Conservation (phyloP, 92 coral and sea anemone species). For the Epizoanthus rinbou region DNA sequence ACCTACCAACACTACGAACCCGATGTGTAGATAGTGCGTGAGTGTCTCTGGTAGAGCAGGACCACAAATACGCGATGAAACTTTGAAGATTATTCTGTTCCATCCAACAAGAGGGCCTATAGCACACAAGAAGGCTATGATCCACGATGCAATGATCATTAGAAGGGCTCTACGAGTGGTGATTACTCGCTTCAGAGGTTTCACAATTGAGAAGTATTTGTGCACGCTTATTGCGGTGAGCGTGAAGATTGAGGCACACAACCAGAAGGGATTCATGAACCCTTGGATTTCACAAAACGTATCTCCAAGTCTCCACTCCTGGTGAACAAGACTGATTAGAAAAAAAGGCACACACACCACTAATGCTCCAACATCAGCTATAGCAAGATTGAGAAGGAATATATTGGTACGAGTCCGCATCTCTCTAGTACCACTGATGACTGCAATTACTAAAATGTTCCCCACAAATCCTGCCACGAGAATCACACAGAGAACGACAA, state of each 20-base stretch:
- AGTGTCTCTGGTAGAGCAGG: slow-evolving; percentile 46
- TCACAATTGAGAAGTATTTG: slow-evolving; percentile 78
- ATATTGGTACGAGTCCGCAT: slow-evolving; percentile 88
- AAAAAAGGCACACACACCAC: slow-evolving; percentile 64
- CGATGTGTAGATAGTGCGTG: slow-evolving; percentile 44
- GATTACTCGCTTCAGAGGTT: slow-evolving; percentile 76
- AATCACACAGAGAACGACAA: slow-evolving; percentile 50
- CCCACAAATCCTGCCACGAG: slow-evolving; percentile 64
- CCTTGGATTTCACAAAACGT: slow-evolving; percentile 75
- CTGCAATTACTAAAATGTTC: slow-evolving; percentile 62
- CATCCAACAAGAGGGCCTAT: slow-evolving; percentile 76
- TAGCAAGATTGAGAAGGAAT: slow-evolving; percentile 69
- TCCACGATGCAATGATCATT: slow-evolving; percentile 60
- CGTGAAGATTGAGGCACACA: slow-evolving; percentile 70
- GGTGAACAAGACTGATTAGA: slow-evolving; percentile 55
- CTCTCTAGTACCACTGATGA: slow-evolving; percentile 61
- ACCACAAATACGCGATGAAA: slow-evolving; percentile 54
- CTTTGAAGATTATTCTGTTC: slow-evolving; percentile 55
- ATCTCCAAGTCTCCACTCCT: slow-evolving; percentile 63
- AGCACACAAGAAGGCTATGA: slow-evolving; percentile 55
- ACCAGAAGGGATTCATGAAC: slow-evolving; percentile 75
- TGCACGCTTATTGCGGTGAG: slow-evolving; percentile 77
- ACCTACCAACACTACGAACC: slow-evolving; percentile 44
- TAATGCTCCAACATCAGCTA: slow-evolving; percentile 57
- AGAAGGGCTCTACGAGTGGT: slow-evolving; percentile 60